These are phyloP conservation scores for Drosophila melanica DNA, from an alignment of 1,140 invertebrate genomes.

Conservation along the genomic window DNA sequence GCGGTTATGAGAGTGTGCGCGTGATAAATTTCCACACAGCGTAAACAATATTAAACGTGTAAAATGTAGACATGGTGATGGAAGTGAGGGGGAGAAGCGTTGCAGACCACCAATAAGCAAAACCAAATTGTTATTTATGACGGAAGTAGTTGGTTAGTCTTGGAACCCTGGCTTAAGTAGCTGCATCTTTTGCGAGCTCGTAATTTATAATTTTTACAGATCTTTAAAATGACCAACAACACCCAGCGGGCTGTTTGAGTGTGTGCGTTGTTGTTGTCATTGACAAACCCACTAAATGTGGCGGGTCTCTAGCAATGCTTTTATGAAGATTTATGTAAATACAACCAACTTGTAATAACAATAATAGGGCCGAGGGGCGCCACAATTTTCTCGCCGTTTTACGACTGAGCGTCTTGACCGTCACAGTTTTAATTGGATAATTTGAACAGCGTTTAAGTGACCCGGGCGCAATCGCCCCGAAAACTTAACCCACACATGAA, in stretches of 20 bases:
- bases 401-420: conserved; percentile 33
- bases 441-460: conserved; percentile 50
- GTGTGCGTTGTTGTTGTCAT: conserved; percentile 16
- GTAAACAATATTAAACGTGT: conserved; percentile 79
- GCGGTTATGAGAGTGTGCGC: conserved; percentile 65
- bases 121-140: conserved; percentile 68
- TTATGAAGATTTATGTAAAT: conserved; percentile 80
- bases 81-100: neutral
- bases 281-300: conserved; percentile 38
- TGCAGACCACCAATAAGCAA: conserved; percentile 55
- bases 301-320: conserved; percentile 28
- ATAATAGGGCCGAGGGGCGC: conserved; percentile 47
- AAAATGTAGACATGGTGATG: conserved; percentile 56
- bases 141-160: conserved; percentile 57
- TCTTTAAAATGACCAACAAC: conserved; percentile 4
- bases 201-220: conserved; percentile 64
- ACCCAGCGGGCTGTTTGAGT: conserved; percentile 23
- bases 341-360: conserved; percentile 53
- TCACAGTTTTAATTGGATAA: conserved; percentile 73
- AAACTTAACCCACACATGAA: conserved; percentile 18
- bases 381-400: conserved; percentile 33
- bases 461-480: conserved; percentile 3
- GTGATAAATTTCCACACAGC: conserved; percentile 66
- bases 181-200: conserved; percentile 60
- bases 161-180: conserved; percentile 46